These are phyloP conservation scores for Candoia aspera DNA, from an alignment of 2,113 vertebrate genomes.

Conservation along the genomic window DNA sequence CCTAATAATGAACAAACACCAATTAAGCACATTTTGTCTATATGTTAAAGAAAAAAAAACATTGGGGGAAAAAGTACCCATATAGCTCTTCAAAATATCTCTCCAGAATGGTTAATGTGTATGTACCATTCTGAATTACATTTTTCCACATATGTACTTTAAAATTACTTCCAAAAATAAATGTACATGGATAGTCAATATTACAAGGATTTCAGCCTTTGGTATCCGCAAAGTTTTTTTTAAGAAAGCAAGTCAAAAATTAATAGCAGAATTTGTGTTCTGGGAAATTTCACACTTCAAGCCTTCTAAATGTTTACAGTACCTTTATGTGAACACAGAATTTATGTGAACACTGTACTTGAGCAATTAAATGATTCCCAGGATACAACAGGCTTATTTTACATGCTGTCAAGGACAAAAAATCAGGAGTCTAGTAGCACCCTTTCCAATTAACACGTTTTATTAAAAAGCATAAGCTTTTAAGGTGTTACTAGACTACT, in stretches of 20 bases:
- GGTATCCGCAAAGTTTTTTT: background rate
- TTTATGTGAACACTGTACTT: background rate
- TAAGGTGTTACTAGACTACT: background rate
- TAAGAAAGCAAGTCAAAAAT: background rate
- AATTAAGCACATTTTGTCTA: background rate
- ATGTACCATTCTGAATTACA: background rate
- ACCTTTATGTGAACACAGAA: background rate
- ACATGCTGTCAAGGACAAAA: background rate
- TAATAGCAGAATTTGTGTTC: background rate
- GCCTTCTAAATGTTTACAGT: background rate
- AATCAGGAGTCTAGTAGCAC: background rate
- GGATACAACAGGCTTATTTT: background rate
- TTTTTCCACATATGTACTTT: background rate
- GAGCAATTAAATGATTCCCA: constrained; percentile 12
- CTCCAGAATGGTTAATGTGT: background rate
- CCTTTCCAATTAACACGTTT: background rate
- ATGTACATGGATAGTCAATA: background rate
- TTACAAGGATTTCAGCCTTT: background rate
- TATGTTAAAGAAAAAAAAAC: background rate
- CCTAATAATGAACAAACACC: background rate
- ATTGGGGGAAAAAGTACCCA: background rate
- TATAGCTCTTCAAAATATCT: background rate
- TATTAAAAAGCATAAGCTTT: background rate
- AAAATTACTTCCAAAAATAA: background rate
- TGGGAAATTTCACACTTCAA: background rate